Base-by-base conservation (phyloP, 1,140 invertebrate species). In the Neuroterus valhalla region DNA sequence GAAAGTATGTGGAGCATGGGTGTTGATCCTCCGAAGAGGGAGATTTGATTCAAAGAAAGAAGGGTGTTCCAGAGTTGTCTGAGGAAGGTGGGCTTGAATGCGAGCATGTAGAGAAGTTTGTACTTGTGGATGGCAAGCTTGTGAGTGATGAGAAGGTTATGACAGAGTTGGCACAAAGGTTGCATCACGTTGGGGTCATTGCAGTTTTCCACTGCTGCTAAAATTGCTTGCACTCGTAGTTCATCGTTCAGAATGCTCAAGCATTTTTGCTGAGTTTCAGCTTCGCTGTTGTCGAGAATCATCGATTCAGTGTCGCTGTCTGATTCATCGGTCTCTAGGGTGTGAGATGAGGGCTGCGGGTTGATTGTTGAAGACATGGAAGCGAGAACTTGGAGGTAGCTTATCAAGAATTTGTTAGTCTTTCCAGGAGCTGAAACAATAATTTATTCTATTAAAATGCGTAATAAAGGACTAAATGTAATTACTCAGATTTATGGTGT, bases 61-160 rank as follows among this genome's bases (percentile, higher is more conserved):
- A 95, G 90, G 3, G 90, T 90, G 19, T 91, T 90, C 96, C 96
- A 98, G 4, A 98, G 84, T 31, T 93, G 91, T 17, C 94, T 92
- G n/a, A 98, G 90, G 83, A 98, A 97, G 26, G 92, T 89, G 2
- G 94, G 93, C 76, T 95, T 97, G 79, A 97, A 96, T 0, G 97
- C 96, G 70, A 98, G 89, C 81, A 95, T 95, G 84, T 97, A 96
- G 1, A 98, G 88, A 66, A 98, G 88, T 83, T 96, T 96, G 85
- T 95, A 95, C 80, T 95, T 94, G 84, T 96, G 95, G 52, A 96
- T 91, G 1, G 94, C 94, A 76, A 94, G 90, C 84, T 94, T 93
- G 80, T 96, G 93, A 74, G 94, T 94, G 48, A 94, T 91, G 74
- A 97, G 88, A 3, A 97, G 87, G 88, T 95, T 93, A 87, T 97